Evolutionary conservation across 1,140 invertebrate genomes (phyloP), one percentile per base, ranked within the genome.

Genomic region (Leptopilina clavipes): DNA sequence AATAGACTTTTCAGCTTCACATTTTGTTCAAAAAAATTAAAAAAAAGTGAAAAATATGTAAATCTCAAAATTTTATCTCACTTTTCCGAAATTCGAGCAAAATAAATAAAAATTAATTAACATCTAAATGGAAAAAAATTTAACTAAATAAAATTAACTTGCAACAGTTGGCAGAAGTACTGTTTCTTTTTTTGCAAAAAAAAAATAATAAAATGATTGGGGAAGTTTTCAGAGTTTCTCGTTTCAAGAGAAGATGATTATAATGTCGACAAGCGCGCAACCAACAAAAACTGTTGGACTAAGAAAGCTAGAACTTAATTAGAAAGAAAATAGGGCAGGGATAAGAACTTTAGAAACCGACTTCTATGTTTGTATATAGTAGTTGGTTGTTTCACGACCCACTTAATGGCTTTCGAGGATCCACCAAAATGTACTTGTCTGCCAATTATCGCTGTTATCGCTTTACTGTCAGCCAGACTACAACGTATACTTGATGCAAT

Each of bases 301-400:
- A 81, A 83, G 76, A 76, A 81, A 80, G 75, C 65, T 71, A 74
- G 65, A 79, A 81, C 79, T 79, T 81, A 82, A 82, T 81, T 81
- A 81, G 59, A 75, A 54, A 79, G 78, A 81, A 79, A 81, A 77
- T 79, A 37, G 59, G 37, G 2, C 18, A 70, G 75, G 37, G 48
- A 74, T 79, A 76, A 81, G 79, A 76, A 79, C 71, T 74, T 76
- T 71, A 70, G 37, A 71, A 52, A 73, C 54, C 65, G 56, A 37
- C 54, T 78, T 17, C 73, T 73, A 78, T 72, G 78, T 78, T 80
- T 73, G 71, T 76, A 79, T 40, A 40, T 40, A 40, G 37, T 65
- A 65, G 48, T 11, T 3, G 48, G 48, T 17, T 52, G 14, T 52
- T 52, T 52, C 48, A 17, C 48, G 48, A 52, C 48, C 48, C 48